Evolutionary conservation across 2,888 invertebrate species (phyloP).

Genomic region (Diaphora mendica): DNA sequence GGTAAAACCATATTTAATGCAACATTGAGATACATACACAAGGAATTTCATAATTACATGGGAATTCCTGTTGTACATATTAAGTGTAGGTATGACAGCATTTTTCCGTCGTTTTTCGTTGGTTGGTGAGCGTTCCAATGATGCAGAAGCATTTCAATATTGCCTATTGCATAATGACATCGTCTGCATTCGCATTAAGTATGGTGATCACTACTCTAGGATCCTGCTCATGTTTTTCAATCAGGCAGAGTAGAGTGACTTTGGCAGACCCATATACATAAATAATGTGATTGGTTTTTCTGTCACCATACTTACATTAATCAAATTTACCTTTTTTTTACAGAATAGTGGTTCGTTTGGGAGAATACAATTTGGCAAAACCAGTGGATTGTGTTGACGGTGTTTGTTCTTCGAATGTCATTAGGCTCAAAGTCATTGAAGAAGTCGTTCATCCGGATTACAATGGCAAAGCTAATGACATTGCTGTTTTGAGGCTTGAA

Average conservation of each 20-base stretch:
- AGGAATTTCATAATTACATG: not conserved
- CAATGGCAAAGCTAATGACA: constrained; percentile 55
- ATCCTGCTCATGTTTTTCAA: no score
- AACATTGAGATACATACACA: not conserved
- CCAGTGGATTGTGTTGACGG: constrained; percentile 48
- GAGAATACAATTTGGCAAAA: constrained; percentile 55
- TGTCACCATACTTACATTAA: no score
- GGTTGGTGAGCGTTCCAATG: no score
- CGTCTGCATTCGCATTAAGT: no score
- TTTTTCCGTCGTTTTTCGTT: no score
- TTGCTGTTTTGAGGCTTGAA: constrained; percentile 60
- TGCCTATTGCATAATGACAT: no score
- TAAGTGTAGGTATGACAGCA: not conserved
- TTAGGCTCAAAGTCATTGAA: constrained; percentile 47
- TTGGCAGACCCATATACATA: no score
- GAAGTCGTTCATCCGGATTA: constrained; percentile 54
- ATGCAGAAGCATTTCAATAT: no score
- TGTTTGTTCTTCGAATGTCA: constrained; percentile 53
- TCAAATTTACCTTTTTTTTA: not conserved
- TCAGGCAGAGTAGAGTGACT: no score
- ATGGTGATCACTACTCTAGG: no score
- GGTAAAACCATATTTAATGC: not conserved
- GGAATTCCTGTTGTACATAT: constrained; percentile 2
- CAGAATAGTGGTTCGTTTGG: constrained; percentile 58
- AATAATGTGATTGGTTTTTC: no score